These are phyloP conservation scores for Pelochelys cantorii DNA, from an alignment of 2,797 vertebrate genomes.

Conservation along the genomic window DNA sequence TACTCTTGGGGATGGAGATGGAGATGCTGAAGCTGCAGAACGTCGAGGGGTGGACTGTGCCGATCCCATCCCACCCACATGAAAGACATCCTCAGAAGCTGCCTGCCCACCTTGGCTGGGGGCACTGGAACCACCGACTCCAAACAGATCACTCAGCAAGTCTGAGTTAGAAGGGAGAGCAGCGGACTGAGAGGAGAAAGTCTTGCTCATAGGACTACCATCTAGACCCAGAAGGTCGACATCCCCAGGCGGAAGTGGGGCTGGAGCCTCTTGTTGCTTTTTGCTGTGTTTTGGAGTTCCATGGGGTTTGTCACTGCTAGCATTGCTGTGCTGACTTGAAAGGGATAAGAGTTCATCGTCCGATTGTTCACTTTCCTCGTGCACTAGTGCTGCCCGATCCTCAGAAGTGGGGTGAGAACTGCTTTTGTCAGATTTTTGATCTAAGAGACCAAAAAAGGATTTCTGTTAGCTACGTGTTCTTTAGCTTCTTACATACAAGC, in stretches of 20 bases:
- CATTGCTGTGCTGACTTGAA: slow-evolving; percentile 92
- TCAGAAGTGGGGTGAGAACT: slow-evolving; percentile 85
- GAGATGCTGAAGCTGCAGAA: slow-evolving; percentile 85
- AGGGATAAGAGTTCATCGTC: slow-evolving; percentile 98
- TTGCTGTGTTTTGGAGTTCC: slow-evolving; percentile 79
- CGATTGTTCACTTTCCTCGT: slow-evolving; percentile 95
- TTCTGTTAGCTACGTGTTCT: slow-evolving; percentile 43
- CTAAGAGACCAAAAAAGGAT: slow-evolving; percentile 69
- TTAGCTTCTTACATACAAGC: not conserved
- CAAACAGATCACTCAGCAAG: slow-evolving; percentile 93
- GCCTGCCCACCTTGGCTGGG: slow-evolving; percentile 77
- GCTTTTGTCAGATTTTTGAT: slow-evolving; percentile 85
- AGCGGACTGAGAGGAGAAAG: slow-evolving; percentile 77
- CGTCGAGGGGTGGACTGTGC: slow-evolving; percentile 93
- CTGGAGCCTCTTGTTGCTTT: slow-evolving; percentile 80
- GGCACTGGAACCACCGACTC: slow-evolving; percentile 74
- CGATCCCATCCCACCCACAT: slow-evolving; percentile 84
- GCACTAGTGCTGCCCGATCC: slow-evolving; percentile 86
- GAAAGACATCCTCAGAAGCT: slow-evolving; percentile 77
- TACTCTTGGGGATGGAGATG: slow-evolving; percentile 87
- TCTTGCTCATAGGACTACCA: slow-evolving; percentile 82
- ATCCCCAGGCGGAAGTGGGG: slow-evolving; percentile 81
- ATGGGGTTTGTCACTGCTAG: slow-evolving; percentile 83
- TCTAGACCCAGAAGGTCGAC: slow-evolving; percentile 94
- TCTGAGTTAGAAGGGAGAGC: slow-evolving; percentile 89